Evolutionary conservation across 2,113 vertebrate genomes (phyloP), one percentile per base, ranked within the genome.

Genomic region (Callorhinus ursinus): DNA sequence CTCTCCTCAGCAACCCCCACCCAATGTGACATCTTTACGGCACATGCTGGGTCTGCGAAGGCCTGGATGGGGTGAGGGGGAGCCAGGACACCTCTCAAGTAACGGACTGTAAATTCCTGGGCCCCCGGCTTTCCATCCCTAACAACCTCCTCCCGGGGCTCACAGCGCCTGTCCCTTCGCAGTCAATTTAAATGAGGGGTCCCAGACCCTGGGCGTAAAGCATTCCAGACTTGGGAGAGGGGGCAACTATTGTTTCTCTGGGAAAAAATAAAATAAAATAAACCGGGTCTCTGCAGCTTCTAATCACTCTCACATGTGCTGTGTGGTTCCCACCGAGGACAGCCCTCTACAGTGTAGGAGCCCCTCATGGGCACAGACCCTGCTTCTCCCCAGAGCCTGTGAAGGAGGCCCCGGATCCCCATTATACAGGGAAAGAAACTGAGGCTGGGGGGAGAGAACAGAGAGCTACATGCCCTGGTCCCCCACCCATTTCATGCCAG

Each of bases 271-370:
- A 97, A 99, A 99, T 98, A 98, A 98, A 99, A 99, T 99, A 98
- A 98, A 94, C 94, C 4, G 81, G 93, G 81, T 95, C 95, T 96
- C 95, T 96, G 97, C 99, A 99, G 98, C 98, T 98, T 98, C 98
- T 99, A 99, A 99, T 99, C 99, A 99, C 98, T 99, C 98, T 99
- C 99, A 99, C 99, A 99, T 99, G 99, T 99, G 98, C 95, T 96
- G 98, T 84, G 93, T 95, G 96, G 92, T 98, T 98, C 98, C 98
- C 96, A 95, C 85, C 0, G 9, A 42, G 97, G 94, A 97, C 92
- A 89, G 74, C 79, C 96, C 93, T 97, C 92, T 33, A 91, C 88
- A 89, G 96, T 69, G 88, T 63, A 86, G 6, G 79, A 79, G 57
- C 83, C 82, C 86, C 79, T 82, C 2, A 0, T 1, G 55, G 95